phyloP scores from a whole-genome alignment of 2,888 invertebrate genomes.

The Sycophila texana region DNA sequence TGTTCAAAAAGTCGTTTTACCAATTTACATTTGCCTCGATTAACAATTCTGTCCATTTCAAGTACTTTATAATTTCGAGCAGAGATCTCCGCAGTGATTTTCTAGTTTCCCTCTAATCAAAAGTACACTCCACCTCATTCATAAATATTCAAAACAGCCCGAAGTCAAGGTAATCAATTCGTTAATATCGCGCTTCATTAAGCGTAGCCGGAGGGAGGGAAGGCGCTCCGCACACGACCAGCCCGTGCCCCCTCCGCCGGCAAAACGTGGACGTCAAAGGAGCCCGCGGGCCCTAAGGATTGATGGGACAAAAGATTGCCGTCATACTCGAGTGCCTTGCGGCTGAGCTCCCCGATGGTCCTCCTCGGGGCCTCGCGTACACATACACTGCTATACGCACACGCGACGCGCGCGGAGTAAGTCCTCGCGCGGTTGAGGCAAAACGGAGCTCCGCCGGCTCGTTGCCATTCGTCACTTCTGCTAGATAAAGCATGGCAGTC shows the following conservation, averaged over 20 bases:
- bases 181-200: slow-evolving; percentile 55
- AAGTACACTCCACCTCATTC: not conserved
- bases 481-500: slow-evolving; percentile 66
- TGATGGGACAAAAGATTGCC: slow-evolving; percentile 53
- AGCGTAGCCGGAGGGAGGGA: slow-evolving; percentile 6
- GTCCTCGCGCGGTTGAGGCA: slow-evolving; percentile 33
- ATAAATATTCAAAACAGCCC: not conserved
- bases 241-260: not conserved
- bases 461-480: slow-evolving; percentile 70
- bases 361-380: not conserved
- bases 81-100: not conserved
- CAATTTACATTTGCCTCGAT: too few relatives aligned
- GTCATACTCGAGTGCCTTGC: slow-evolving; percentile 51
- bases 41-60: too few relatives aligned
- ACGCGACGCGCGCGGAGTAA: not conserved
- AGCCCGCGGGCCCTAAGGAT: slow-evolving; percentile 32
- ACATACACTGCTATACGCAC: not conserved
- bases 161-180: slow-evolving; percentile 42
- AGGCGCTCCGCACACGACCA: not conserved
- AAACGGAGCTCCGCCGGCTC: slow-evolving; percentile 54
- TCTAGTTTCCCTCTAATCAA: not conserved
- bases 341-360: not conserved
- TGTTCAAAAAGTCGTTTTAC: too few relatives aligned
- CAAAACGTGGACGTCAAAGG: slow-evolving; percentile 51
- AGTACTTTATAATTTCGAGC: too few relatives aligned